These are phyloP conservation scores for Brassicogethes aeneus DNA, from an alignment of 2,888 invertebrate genomes.

Conservation along the genomic window DNA sequence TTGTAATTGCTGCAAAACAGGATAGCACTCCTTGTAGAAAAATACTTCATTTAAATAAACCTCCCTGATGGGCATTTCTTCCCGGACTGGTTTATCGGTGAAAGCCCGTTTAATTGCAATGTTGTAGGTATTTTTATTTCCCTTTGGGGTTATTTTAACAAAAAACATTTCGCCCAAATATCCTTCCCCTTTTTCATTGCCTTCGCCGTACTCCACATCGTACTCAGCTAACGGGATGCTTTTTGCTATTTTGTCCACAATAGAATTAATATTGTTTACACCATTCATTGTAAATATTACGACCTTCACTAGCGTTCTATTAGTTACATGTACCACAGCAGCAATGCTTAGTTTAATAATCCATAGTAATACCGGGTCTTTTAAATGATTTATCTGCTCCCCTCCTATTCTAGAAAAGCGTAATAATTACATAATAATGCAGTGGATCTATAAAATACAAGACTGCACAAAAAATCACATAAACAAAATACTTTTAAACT, in stretches of 20 bases:
- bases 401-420: no score
- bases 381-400: no score
- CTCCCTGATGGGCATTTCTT: background rate
- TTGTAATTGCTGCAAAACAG: background rate
- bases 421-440: no score
- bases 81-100: background rate
- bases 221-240: background rate
- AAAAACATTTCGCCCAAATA: background rate
- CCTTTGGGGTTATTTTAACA: background rate
- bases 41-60: background rate
- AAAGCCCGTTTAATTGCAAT: background rate
- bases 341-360: no score
- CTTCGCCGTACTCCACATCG: background rate
- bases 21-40: background rate
- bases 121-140: background rate
- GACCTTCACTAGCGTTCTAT: no score
- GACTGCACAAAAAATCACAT: no score
- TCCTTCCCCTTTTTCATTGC: background rate
- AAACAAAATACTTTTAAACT: no score
- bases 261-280: background rate
- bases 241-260: background rate
- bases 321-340: no score
- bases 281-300: background rate
- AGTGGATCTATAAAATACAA: no score
- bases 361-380: no score